Base-by-base conservation (phyloP, 2,797 vertebrate genomes). In the Crenuchus spilurus region DNA sequence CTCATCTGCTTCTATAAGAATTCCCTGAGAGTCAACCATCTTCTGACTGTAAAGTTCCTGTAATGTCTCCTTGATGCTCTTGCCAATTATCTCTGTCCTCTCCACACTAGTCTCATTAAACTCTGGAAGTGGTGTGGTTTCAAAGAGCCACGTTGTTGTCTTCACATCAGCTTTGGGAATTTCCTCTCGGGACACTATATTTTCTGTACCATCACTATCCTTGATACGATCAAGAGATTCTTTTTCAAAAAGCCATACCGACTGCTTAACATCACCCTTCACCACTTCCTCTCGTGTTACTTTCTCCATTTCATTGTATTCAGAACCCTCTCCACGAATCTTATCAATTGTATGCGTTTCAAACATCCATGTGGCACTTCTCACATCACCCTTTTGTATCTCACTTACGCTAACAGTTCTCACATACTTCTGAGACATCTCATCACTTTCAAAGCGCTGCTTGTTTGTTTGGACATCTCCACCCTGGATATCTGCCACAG, bases 241-340 rank as follows among this genome's bases (percentile, higher is more conserved):
- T 80, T 94, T 96, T 88, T 97, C 96, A 91, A 98, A 98, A 74
- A 97, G 94, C 96, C 96, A 98, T n/a, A 98, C 91, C 4, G 96
- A 94, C 80, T 96, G 93, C 67, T 94, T 95, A 57, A 98, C 95
- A 70, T 96, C 95, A 39, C 96, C 96, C 90, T 93, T 95, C 82
- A 94, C 91, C n/a, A 96, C 87, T 52, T 97, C 95, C 85, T 98
- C 94, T 67, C 91, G 94, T 63, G 85, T 94, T 49, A 98, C 95
- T 58, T 80, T 95, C 76, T 94, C 93, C 88, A 97, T 91, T 72
- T 84, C 89, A 1, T 93, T 81, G 13, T 94, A 95, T 84, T 94
- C 94, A 0, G 84, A 86, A 1, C 85, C 92, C 46, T 95, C 92
- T 8, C 90, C 88, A 9, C 66, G 92, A 76, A 98, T 92, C 77